Conservation (phyloP, 2,113 vertebrate species). For the Redunca redunca region DNA sequence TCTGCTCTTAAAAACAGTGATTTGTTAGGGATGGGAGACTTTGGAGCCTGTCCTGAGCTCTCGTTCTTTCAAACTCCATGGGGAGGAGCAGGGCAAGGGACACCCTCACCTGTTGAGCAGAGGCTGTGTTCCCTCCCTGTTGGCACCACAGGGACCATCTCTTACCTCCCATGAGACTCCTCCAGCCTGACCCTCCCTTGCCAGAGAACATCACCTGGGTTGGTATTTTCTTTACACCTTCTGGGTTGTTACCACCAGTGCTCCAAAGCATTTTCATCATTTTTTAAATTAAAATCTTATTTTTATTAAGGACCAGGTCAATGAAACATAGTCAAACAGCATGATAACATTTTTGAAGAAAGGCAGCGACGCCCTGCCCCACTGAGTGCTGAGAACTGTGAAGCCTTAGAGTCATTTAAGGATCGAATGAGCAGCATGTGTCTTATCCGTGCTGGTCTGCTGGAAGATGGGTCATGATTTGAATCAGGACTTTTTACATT, state of each 20-base stretch:
- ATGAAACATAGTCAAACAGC: background rate
- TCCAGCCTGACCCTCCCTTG: background rate
- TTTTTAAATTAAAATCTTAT: background rate
- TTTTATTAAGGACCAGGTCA: background rate
- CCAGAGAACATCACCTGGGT: rapidly evolving
- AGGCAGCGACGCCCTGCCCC: rapidly evolving
- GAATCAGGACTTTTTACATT: background rate
- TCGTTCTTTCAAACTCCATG: rapidly evolving
- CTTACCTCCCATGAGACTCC: background rate
- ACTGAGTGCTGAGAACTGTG: background rate
- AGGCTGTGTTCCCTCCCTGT: background rate
- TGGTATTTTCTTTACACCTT: background rate
- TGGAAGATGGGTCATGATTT: background rate
- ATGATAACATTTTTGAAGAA: rapidly evolving
- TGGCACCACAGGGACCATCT: rapidly evolving
- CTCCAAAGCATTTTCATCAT: background rate
- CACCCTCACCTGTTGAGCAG: background rate
- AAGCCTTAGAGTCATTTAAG: too few species aligned
- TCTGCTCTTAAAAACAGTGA: background rate
- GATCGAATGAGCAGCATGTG: background rate
- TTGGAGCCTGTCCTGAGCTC: background rate
- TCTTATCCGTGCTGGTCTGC: background rate
- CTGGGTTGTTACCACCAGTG: background rate
- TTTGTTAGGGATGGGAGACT: background rate
- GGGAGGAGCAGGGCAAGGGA: background rate